Conservation (phyloP, 2,888 invertebrate species). For the Notocelia uddmanniana region DNA sequence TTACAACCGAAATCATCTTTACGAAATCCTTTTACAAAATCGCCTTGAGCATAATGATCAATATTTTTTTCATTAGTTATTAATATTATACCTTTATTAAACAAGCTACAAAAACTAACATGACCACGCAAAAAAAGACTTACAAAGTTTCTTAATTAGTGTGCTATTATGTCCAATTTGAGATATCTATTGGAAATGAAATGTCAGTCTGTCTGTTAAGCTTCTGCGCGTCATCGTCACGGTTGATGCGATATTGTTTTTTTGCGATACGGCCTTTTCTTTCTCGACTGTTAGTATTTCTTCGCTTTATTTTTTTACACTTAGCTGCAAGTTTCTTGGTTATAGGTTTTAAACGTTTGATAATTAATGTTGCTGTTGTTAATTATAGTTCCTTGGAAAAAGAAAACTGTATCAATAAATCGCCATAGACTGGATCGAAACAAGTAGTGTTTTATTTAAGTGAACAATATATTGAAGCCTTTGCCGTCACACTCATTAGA, state of each 20-base stretch:
- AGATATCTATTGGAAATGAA: conserved; percentile 27
- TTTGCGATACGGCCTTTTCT: conserved; percentile 12
- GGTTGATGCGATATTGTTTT: conserved; percentile 36
- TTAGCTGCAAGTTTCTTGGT: background rate
- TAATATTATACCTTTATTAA: conserved; percentile 39
- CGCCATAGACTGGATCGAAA: too few relatives aligned
- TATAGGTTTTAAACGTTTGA: background rate
- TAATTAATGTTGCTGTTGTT: background rate
- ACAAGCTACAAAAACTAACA: conserved; percentile 42
- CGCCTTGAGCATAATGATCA: conserved; percentile 38
- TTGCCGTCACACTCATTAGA: background rate
- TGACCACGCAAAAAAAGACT: conserved; percentile 29
- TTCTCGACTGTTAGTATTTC: conserved; percentile 23
- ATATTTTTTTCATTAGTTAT: conserved; percentile 35
- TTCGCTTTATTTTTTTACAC: background rate
- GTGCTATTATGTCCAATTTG: conserved; percentile 40
- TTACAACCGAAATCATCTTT: conserved; percentile 14
- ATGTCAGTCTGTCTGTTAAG: conserved; percentile 39
- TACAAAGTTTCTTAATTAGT: conserved; percentile 44
- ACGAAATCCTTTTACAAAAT: conserved; percentile 28
- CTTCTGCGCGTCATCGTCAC: conserved; percentile 31
- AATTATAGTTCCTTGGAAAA: too few relatives aligned
- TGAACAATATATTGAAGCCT: background rate
- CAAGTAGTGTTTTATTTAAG: conserved; percentile 1
- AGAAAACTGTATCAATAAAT: background rate